Percentiles rank a stretch among this genome's conserved stretches.
These are phyloP conservation scores for Leptobrachium leishanense DNA, from an alignment of 2,113 vertebrate genomes.

Conservation along the genomic window DNA sequence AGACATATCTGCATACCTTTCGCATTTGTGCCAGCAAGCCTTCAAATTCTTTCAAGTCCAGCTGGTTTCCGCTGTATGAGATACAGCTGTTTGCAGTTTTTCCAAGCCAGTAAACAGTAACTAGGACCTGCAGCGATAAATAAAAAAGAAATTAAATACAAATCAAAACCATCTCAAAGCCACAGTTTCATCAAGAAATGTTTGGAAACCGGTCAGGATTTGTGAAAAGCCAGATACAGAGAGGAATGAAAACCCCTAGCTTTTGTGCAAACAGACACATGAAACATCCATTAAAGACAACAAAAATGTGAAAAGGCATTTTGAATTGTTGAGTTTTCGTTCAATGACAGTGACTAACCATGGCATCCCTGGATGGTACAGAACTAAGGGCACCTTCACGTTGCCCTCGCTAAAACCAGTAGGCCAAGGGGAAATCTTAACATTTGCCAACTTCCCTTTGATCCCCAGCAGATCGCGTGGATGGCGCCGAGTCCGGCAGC, in stretches of 20 bases:
- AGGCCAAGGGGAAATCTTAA: no score
- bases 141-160: background rate
- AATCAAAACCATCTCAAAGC: background rate
- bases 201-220: constrained; percentile 2
- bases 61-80: constrained; percentile 83
- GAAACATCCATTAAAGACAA: background rate
- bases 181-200: background rate
- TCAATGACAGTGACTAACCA: no score
- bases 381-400: no score
- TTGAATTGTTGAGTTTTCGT: no score
- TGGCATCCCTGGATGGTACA: no score
- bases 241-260: background rate
- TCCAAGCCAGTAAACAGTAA: constrained; percentile 97
- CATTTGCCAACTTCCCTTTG: no score
- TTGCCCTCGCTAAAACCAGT: no score
- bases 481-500: no score
- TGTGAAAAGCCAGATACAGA: background rate
- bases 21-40: constrained; percentile 91
- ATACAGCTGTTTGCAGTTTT: constrained; percentile 87
- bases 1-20: constrained; percentile 76
- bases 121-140: constrained; percentile 78
- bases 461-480: no score
- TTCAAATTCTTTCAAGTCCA: constrained; percentile 94
- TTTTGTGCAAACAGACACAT: constrained; percentile 3
- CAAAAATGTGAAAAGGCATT: no score